Evolutionary conservation across 2,113 vertebrate species (phyloP), one percentile per base, ranked within the genome.

Genomic region (Taxidea taxus): DNA sequence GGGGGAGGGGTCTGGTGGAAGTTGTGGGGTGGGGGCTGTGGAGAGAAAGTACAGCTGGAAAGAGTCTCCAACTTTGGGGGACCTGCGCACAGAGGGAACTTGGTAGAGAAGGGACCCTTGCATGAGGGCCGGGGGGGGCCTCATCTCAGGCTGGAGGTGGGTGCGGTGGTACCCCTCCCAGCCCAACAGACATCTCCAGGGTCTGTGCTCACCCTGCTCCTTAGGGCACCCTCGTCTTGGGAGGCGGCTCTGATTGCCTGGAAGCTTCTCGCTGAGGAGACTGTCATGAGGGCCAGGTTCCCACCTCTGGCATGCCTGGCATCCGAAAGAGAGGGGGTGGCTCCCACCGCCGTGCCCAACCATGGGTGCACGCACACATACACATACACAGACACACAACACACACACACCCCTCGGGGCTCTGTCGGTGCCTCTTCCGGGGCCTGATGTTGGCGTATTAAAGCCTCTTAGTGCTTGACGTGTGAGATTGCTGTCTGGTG

Each of bases 311-410:
- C 2, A 49, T 25, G 20, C 34, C 18, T 44, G 81, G 42, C 16
- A 20, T 91, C 37, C 25, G 6, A 15, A 47, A 78, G 78, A 83
- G 15, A 9, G n/a, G 1, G 7, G 18, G 29, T 1, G 7, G 29
- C 14, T 34, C 64, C 60, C 7, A 54, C 47, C 1, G 0, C 1
- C 16, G 18, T 11, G 3, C 29, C 47, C 42, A n/a, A n/a, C 34
- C 4, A 0, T 4, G 2, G 1, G 12, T 20, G 54, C 18, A 18
- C 18, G 6, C 2, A 6, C 54, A 4, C 15, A 4, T 20, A 21
- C 6, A 2, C 56, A 8, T 8, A 25, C 56, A 25, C 23, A 4
- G 21, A 58, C 21, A 58, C 56, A 58, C 56, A 58, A 58, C 31
- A 10, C 21, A 51, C 12, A 5, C 31, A 29, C 31, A 6, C 2